Evolutionary conservation across 2,888 invertebrate genomes (phyloP).

Genomic region (Acanthacorydalis orientalis): DNA sequence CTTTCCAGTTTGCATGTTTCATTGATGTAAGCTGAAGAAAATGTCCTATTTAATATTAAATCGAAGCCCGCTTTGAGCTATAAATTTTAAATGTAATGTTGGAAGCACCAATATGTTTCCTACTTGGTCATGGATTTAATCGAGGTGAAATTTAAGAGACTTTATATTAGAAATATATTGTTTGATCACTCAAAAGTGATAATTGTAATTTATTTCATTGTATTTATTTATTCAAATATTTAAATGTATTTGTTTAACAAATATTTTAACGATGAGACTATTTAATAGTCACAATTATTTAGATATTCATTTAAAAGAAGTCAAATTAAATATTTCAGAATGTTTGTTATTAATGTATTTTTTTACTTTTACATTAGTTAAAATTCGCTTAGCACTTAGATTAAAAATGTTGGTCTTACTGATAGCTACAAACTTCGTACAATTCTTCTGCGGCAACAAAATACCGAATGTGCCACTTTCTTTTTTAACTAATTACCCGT

Average conservation of each 20-base stretch:
- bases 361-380: background rate
- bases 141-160: background rate
- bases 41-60: too few relatives aligned
- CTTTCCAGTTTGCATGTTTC: too few relatives aligned
- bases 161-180: background rate
- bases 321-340: background rate
- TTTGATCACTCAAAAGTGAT: background rate
- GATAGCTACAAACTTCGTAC: too few relatives aligned
- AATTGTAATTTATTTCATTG: too few relatives aligned
- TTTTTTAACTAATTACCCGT: background rate
- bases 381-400: background rate
- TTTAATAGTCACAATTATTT: constrained; percentile 3
- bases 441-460: too few relatives aligned
- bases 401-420: background rate
- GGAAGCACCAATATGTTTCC: constrained; percentile 4
- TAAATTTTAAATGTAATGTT: background rate
- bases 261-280: constrained; percentile 4
- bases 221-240: background rate
- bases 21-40: too few relatives aligned
- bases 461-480: too few relatives aligned
- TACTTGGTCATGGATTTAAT: constrained; percentile 1
- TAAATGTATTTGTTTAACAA: constrained; percentile 6
- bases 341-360: background rate
- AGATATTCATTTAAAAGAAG: too few relatives aligned
- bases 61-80: too few relatives aligned